phyloP scores from a whole-genome alignment of 2,113 vertebrate genomes.

The Calyptomena viridis region DNA sequence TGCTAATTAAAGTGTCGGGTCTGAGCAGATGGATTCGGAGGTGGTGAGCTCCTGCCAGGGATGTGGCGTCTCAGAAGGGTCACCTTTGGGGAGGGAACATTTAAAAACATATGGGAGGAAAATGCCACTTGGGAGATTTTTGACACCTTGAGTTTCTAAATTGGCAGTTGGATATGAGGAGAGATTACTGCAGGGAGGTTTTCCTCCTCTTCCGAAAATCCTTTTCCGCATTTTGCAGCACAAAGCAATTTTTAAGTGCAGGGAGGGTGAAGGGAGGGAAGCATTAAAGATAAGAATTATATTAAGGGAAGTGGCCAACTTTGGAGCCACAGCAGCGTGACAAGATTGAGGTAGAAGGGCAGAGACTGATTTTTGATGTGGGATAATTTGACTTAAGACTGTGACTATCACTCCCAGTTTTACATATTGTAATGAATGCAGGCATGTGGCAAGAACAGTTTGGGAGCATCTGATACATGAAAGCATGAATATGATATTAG shows the following conservation, averaged over 20 bases:
- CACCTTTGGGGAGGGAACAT: neutral
- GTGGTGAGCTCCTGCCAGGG: neutral
- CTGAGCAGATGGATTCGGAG: neutral
- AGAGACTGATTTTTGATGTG: neutral
- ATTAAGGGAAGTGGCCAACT: neutral
- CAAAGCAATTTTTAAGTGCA: neutral
- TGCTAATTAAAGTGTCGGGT: neutral
- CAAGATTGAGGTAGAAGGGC: conserved; percentile 25
- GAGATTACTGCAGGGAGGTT: neutral
- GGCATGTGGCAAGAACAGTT: neutral
- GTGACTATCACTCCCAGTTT: neutral
- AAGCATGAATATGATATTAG: conserved; percentile 38
- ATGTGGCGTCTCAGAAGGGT: neutral
- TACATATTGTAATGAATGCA: conserved; percentile 39
- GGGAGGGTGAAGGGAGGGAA: neutral
- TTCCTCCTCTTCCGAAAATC: neutral
- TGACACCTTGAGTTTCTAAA: neutral
- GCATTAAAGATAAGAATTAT: neutral
- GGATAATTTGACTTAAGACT: conserved; percentile 23
- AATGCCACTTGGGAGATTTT: neutral
- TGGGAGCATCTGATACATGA: conserved; percentile 35
- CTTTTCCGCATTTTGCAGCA: neutral
- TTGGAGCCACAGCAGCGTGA: neutral
- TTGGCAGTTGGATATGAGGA: neutral
- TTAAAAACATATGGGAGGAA: neutral